Percentiles rank a stretch among this genome's conserved stretches.
These are phyloP conservation scores for Eristalis pertinax DNA, from an alignment of 2,888 invertebrate species.

Conservation along the genomic window DNA sequence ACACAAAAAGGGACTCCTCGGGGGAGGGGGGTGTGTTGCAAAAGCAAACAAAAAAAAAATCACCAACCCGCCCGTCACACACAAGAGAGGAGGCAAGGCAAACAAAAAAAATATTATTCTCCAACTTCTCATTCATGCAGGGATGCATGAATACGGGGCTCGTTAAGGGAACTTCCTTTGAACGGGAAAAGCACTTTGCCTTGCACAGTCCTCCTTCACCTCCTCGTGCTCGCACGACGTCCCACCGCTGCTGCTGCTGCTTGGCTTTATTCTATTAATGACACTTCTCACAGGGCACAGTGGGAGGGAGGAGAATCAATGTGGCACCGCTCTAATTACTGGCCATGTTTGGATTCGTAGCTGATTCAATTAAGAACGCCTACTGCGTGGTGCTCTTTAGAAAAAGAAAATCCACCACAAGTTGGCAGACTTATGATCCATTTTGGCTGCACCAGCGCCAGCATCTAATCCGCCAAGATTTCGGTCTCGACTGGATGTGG, in stretches of 20 bases:
- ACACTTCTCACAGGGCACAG: not conserved
- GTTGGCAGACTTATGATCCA: conserved; percentile 7
- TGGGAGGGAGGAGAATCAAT: not conserved
- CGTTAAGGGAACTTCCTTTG: conserved; percentile 37
- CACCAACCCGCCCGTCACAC: not conserved
- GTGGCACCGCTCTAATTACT: not conserved
- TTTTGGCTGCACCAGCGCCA: not conserved
- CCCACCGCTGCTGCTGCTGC: no score
- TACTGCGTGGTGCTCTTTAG: not conserved
- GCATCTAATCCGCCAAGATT: not conserved
- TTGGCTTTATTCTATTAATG: conserved; percentile 37
- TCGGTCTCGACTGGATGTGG: conserved; percentile 28
- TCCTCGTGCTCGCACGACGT: not conserved
- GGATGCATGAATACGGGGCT: conserved; percentile 19
- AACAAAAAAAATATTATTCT: not conserved
- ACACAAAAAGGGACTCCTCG: conserved; percentile 10
- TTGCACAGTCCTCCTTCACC: not conserved
- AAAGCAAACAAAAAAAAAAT: no score
- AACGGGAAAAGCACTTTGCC: conserved; percentile 12
- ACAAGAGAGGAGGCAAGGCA: not conserved
- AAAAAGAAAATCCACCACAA: not conserved
- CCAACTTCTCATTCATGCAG: conserved; percentile 1
- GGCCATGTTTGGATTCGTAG: not conserved
- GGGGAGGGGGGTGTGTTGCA: not conserved
- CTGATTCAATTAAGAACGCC: not conserved